phyloP scores from a whole-genome alignment of 2,888 invertebrate genomes.

The Sepiola atlantica region DNA sequence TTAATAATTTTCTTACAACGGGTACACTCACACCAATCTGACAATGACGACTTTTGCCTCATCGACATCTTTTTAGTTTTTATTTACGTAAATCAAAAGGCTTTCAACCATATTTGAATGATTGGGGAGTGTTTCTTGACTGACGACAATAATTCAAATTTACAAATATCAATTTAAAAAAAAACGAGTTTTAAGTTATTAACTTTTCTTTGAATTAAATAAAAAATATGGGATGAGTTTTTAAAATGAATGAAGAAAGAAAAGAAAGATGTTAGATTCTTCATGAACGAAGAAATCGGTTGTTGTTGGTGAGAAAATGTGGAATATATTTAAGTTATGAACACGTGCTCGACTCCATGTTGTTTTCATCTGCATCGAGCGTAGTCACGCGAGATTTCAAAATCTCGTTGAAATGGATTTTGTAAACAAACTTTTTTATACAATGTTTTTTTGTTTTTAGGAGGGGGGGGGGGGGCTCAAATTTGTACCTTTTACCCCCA shows the following conservation, averaged over 20 bases:
- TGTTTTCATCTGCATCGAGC: not conserved
- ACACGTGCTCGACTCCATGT: not conserved
- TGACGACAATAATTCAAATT: not conserved
- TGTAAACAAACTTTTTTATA: not conserved
- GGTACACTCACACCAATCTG: conserved; percentile 62
- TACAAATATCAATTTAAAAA: not conserved
- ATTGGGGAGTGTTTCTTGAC: not conserved
- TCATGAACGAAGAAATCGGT: not conserved
- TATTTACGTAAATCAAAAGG: not conserved
- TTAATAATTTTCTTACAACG: conserved; percentile 57
- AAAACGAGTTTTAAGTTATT: not conserved
- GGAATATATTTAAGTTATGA: not conserved
- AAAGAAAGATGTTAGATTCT: not conserved
- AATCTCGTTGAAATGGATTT: not conserved
- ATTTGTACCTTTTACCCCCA: too few relatives aligned
- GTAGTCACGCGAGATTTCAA: not conserved
- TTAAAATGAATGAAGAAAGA: not conserved
- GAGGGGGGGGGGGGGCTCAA: too few relatives aligned
- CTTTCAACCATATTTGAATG: not conserved
- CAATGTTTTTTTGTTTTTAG: too few relatives aligned
- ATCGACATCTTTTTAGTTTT: conserved; percentile 55
- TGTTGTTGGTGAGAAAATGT: not conserved
- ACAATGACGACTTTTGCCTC: conserved; percentile 53
- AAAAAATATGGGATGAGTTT: not conserved
- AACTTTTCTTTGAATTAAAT: not conserved